Percentiles rank a stretch among this genome's conserved stretches.
These are phyloP conservation scores for Phengaris alcon DNA, from an alignment of 2,888 invertebrate species.

Conservation along the genomic window DNA sequence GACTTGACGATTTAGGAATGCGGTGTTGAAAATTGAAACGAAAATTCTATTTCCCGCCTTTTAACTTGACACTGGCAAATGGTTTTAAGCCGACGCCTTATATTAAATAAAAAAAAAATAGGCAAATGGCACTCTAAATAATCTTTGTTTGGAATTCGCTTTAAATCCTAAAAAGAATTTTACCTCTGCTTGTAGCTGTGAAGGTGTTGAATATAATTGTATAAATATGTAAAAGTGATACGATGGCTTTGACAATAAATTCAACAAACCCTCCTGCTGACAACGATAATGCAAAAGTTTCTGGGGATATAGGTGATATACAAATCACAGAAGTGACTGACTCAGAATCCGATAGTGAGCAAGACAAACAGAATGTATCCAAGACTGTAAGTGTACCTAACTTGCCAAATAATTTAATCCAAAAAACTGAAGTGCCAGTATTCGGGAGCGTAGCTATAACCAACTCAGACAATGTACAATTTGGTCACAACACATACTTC, in stretches of 20 bases:
- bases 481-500: conserved; percentile 87
- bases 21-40: too few relatives aligned
- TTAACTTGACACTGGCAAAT: too few relatives aligned
- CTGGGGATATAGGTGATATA: conserved; percentile 59
- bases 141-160: neutral
- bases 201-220: conserved; percentile 26
- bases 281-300: conserved; percentile 52
- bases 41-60: too few relatives aligned
- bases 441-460: conserved; percentile 82
- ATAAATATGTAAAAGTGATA: conserved; percentile 29
- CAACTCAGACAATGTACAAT: conserved; percentile 85
- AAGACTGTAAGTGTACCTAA: conserved; percentile 43
- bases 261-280: conserved; percentile 27
- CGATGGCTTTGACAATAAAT: conserved; percentile 37
- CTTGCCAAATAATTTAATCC: conserved; percentile 50
- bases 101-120: too few relatives aligned
- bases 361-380: conserved; percentile 42
- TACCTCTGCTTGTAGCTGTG: neutral
- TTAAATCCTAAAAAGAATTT: neutral
- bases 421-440: conserved; percentile 46
- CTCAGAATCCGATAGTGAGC: conserved; percentile 45
- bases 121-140: too few relatives aligned
- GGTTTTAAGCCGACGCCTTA: too few relatives aligned
- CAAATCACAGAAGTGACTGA: conserved; percentile 59
- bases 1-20: too few relatives aligned